Base-by-base conservation (phyloP, 2,113 vertebrate genomes). In the Elephantulus edwardii region DNA sequence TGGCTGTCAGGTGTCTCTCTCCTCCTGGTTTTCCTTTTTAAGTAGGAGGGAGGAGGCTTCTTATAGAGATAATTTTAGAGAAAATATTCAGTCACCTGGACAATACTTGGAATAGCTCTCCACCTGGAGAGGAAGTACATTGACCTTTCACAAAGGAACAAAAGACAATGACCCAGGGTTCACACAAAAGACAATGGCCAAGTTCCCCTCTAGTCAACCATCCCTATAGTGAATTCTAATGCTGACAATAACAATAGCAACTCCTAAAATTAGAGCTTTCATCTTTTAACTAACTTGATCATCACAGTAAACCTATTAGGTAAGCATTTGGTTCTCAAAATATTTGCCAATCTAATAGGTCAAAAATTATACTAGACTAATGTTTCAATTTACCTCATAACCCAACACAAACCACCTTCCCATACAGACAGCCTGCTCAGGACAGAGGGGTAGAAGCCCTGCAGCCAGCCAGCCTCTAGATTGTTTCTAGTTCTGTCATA, bases 161-260 rank as follows among this genome's bases (percentile, higher is more conserved):
- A n/a, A 52, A 46, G 66, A 24, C 3, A 56, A 50, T 20, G 24
- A 30, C 54, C 33, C 58, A 40, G 42, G 11, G 0, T 2, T 7
- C 50, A 19, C 1, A 16, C 13, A 7, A 24, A 54, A 22, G 42
- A 56, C 24, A 48, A 74, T 0, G 30, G 13, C 30, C 35, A 52
- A 0, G 2, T 5, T 26, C 17, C 8, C 2, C 5, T 40, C 46
- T 8, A 2, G 6, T 14, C 81, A 50, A 1, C 82, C 42, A 17
- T 50, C 3, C 7, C 8, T 7, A 9, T 46, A 7, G 85, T 0
- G 4, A 48, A 4, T 0, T 19, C 35, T 22, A 4, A 8, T 0
- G 35, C n/a, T 8, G 40, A 40, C 8, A 42, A 70, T 81, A 46
- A 20, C 28, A 20, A 16, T 17, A 10, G 1, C 0, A 0, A 6